Evolutionary conservation across 2,797 vertebrate species (phyloP).

Genomic region (Acanthis flammea): DNA sequence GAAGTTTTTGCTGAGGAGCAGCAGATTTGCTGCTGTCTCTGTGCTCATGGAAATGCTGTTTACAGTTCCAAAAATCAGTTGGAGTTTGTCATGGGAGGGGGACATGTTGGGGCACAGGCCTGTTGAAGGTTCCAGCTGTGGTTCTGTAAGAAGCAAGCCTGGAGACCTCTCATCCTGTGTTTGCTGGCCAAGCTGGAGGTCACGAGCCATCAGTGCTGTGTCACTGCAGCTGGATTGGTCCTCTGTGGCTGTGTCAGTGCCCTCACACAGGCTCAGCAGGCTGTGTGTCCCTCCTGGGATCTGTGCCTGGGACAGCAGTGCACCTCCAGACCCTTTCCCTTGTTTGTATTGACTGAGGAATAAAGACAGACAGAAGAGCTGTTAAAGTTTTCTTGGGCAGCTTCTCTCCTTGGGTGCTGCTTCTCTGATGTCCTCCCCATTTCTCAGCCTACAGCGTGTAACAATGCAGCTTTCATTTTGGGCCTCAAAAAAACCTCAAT

Average conservation of each 20-base stretch:
- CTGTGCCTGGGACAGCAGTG: not conserved
- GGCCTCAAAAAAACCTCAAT: not conserved
- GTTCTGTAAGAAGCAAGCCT: rapidly evolving
- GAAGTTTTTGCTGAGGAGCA: not conserved
- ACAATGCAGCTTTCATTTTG: not conserved
- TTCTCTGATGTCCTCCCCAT: not conserved
- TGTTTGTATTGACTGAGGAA: not conserved
- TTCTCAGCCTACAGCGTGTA: not conserved
- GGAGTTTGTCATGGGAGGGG: not conserved
- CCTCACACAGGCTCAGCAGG: not conserved
- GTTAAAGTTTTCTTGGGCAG: not conserved
- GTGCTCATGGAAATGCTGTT: not conserved
- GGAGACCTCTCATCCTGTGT: not conserved
- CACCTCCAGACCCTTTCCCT: not conserved
- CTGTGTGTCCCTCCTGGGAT: not conserved
- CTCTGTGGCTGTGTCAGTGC: not conserved
- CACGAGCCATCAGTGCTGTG: rapidly evolving
- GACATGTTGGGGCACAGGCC: not conserved
- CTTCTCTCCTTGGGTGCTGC: not conserved
- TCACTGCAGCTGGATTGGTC: not conserved
- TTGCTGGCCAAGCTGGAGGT: not conserved
- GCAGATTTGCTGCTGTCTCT: not conserved
- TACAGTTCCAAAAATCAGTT: not conserved
- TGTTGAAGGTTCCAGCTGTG: not conserved
- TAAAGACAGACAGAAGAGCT: not conserved